Conservation (phyloP, 2,888 invertebrate species). For the Congeria kusceri region DNA sequence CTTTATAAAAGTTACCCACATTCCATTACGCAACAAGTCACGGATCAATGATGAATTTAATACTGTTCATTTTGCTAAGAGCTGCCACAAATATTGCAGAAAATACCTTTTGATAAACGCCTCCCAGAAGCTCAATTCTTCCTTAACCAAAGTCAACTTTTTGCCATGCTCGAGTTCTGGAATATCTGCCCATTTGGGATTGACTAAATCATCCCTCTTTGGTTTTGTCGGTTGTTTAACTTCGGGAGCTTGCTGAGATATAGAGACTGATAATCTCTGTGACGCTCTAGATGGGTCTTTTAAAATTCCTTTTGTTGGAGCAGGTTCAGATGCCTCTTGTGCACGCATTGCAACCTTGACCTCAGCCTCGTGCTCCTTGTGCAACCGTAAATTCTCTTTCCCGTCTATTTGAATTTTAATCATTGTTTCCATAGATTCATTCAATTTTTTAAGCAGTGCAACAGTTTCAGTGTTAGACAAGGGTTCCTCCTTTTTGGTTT, state of each 20-base stretch:
- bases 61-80: too few species aligned
- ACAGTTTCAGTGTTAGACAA: constrained; percentile 34
- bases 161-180: constrained; percentile 71
- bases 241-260: background rate
- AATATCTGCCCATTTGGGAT: constrained; percentile 78
- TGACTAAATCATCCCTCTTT: constrained; percentile 70
- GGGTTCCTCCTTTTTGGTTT: constrained; percentile 45
- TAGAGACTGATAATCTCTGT: background rate
- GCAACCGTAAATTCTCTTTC: background rate
- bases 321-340: background rate
- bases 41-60: too few species aligned
- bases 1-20: too few species aligned
- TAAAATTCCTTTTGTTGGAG: background rate
- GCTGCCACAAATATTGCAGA: too few species aligned
- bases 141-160: constrained; percentile 75
- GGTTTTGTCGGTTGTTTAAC: constrained; percentile 8
- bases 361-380: background rate
- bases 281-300: too few species aligned
- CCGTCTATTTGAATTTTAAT: constrained; percentile 28
- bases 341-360: background rate
- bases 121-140: constrained; percentile 96
- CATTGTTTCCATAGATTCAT: constrained; percentile 39
- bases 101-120: constrained; percentile 89
- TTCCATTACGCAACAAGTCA: too few species aligned
- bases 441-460: constrained; percentile 66